A percentile compares a stretch with the other conserved stretches of the same genome.
These are phyloP conservation scores for Leptarthrus brevirostris DNA, from an alignment of 2,888 invertebrate species.

Conservation along the genomic window DNA sequence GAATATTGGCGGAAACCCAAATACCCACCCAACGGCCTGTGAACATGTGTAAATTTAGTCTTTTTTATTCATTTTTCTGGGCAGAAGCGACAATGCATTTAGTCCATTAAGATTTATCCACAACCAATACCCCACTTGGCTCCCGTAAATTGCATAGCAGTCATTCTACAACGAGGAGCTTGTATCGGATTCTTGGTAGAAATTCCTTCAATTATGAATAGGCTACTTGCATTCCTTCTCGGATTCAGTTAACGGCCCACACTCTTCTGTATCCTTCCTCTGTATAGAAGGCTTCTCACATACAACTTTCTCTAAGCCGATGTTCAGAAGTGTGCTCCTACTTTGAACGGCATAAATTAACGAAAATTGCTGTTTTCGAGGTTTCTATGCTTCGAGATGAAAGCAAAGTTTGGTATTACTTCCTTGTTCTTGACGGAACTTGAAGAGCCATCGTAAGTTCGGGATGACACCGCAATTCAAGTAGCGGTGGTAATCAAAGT, in stretches of 20 bases:
- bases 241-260: no score
- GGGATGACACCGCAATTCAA: conserved; percentile 8
- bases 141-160: not conserved
- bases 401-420: conserved; percentile 17
- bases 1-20: conserved; percentile 10
- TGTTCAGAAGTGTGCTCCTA: not conserved
- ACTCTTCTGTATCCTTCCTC: no score
- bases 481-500: conserved; percentile 12
- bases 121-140: not conserved
- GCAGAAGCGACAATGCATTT: not conserved
- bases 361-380: conserved; percentile 30
- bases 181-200: conserved; percentile 9
- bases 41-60: conserved; percentile 28
- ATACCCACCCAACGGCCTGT: not conserved
- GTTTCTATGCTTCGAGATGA: conserved; percentile 13
- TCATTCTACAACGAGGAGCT: not conserved
- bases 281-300: no score
- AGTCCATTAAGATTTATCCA: not conserved
- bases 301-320: not conserved
- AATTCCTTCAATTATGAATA: conserved; percentile 11
- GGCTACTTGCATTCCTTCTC: no score
- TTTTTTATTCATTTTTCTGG: not conserved
- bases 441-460: conserved; percentile 11
- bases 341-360: conserved; percentile 10
- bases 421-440: not conserved